Evolutionary conservation across 92 coral and sea anemone species (phyloP), one percentile per base, ranked within the genome.

Genomic region (Epizoanthus scotinus): DNA sequence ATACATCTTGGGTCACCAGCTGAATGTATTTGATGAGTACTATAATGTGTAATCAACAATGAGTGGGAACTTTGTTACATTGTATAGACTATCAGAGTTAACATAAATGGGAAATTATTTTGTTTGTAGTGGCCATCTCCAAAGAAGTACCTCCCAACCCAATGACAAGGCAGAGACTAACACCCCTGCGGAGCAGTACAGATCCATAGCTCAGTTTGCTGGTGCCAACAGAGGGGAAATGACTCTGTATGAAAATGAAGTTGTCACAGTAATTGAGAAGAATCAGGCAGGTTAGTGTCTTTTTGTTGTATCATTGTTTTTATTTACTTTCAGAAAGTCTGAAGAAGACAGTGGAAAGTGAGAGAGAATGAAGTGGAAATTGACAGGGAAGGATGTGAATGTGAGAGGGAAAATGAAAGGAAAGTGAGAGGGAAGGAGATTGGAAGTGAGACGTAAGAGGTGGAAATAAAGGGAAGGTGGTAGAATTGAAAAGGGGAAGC

Each of bases 221-320:
- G 98, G 88, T 18, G 57, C 75, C 40, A 87, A 91, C 28, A 89
- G 92, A 28, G 99, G 99, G 14, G 99, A 95, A 72, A 90, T 95
- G 86, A 85, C 60, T 70, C 70, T 95, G 36, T 80, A 59, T 17
- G 92, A 91, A 54, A 86, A 87, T 47, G 95, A 95, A 66, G 64
- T 89, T 25, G 90, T 95, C 24, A 95, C 93, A 40, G 97, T 95
- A n/a, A 95, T 95, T 73, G 99, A 95, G 82, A 95, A 95, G 70
- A 95, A 93, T 29, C 93, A 84, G 74, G 91, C 99, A 67, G 99
- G 99, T 95, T 29, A 60, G 98, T 28, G 29, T 4, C n/a, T 24
- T 28, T 68, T 22, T 12, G 31, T 58, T n/a, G 36, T 21, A 24
- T 2, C 19, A 78, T 21, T 27, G 8, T n/a, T n/a, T n/a, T n/a